These are phyloP conservation scores for Philopotamus ludificatus DNA, from an alignment of 1,140 invertebrate genomes.

Conservation along the genomic window DNA sequence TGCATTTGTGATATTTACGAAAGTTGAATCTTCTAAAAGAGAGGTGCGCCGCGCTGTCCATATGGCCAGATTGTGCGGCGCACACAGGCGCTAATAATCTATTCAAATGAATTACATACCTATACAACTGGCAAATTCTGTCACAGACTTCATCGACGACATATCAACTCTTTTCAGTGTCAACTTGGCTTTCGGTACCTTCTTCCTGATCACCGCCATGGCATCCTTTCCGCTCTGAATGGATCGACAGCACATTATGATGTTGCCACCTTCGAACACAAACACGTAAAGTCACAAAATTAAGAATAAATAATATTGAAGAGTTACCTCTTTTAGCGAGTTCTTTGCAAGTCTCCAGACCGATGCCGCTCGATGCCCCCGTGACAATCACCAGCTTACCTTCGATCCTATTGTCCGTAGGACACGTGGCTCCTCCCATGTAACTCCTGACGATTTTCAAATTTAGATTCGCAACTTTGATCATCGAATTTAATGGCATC, in stretches of 20 bases:
- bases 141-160: slow-evolving; percentile 44
- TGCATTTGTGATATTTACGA: too few species aligned
- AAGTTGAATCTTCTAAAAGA: too few species aligned
- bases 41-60: too few species aligned
- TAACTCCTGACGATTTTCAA: slow-evolving; percentile 44
- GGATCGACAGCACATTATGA: slow-evolving; percentile 48
- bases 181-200: slow-evolving; percentile 40
- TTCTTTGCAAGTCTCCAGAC: slow-evolving; percentile 57
- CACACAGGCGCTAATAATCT: too few species aligned
- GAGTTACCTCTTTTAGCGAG: slow-evolving; percentile 49
- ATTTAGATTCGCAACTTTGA: too few species aligned
- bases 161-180: slow-evolving; percentile 46
- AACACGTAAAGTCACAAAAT: slow-evolving; percentile 1
- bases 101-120: slow-evolving; percentile 18
- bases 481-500: slow-evolving; percentile 3
- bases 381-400: slow-evolving; percentile 63
- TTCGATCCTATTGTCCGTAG: slow-evolving; percentile 47
- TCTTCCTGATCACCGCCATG: slow-evolving; percentile 41
- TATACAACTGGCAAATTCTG: slow-evolving; percentile 41
- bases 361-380: slow-evolving; percentile 62
- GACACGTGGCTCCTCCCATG: slow-evolving; percentile 49
- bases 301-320: slow-evolving; percentile 20
- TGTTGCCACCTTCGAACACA: slow-evolving; percentile 43
- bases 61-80: too few species aligned
- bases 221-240: slow-evolving; percentile 51